Base-by-base conservation (phyloP, 1,140 invertebrate species). In the Grapholita molesta region DNA sequence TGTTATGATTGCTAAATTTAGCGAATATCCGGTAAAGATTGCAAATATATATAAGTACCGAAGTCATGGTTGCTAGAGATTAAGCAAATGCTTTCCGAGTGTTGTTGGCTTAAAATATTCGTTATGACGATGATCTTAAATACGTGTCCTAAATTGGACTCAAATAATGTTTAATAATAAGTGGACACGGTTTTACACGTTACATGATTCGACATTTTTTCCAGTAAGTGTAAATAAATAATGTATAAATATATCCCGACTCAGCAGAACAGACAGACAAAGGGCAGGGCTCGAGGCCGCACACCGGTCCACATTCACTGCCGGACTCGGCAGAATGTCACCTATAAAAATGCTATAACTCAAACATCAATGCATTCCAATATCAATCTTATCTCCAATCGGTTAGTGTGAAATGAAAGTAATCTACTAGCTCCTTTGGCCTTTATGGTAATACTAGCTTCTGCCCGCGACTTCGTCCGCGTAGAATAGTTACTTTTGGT, bases 251-350 rank as follows among this genome's bases (percentile, higher is more conserved):
- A 48, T 48, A 48, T 48, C 35, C 12, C 11, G 18, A 5, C 5
- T 48, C 0, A 21, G 15, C 18, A 7, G 55, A n/a, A 30, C 24
- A 61, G 23, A 61, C 55, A 61, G 24, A 61, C 55, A 28, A 61
- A 61, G 55, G 55, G 55, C 55, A 61, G 42, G 24, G 24, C 24
- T 25, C 55, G 55, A 61, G 55, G 55, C n/a, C 55, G n/a, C 24
- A 32, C 53, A 55, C 53, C 25, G 55, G 55, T 61, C 55, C 25
- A 61, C 55, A 61, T 61, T 61, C 55, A 61, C 55, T 61, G 55
- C 55, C 55, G 55, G 55, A 61, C 55, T 61, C 55, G 7, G 24
- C 53, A 24, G 18, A 61, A 61, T 61, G 55, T 61, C 28, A 61
- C 12, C n/a, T n/a, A 28, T 61, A 61, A 61, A 61, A 61, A n/a